Evolutionary conservation across 2,888 invertebrate genomes (phyloP).

Genomic region (Lepidocyrtoides sp.): DNA sequence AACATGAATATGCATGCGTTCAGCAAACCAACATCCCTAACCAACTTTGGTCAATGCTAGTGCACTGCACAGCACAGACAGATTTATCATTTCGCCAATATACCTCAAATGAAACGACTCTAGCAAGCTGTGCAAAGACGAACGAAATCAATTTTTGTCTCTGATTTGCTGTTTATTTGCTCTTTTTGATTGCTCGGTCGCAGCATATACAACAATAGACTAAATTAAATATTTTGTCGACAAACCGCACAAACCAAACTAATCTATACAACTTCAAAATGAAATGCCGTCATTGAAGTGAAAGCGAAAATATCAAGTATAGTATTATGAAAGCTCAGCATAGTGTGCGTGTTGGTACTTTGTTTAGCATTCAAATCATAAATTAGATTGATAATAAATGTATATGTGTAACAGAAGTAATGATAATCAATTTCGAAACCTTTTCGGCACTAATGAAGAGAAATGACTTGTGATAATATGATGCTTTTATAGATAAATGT

Average conservation of each 20-base stretch:
- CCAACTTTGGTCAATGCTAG: background rate
- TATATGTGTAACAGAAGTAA: constrained; percentile 1
- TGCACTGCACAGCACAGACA: background rate
- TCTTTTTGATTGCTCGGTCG: constrained; percentile 12
- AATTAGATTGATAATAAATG: background rate
- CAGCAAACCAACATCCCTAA: background rate
- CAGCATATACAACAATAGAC: background rate
- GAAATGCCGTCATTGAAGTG: no score
- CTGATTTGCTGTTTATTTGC: constrained; percentile 2
- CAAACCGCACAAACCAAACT: background rate
- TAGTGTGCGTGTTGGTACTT: no score
- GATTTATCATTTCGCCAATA: constrained; percentile 24
- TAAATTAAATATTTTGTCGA: background rate
- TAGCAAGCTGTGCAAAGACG: background rate
- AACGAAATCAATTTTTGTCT: constrained; percentile 18
- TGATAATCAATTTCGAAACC: background rate
- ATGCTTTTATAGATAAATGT: background rate
- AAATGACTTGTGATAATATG: constrained; percentile 10
- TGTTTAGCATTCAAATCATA: background rate
- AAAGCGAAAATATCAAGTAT: no score
- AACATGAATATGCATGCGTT: constrained; percentile 53
- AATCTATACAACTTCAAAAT: background rate
- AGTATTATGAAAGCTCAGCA: no score
- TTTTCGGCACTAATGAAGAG: constrained; percentile 32
- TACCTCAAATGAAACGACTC: background rate